Base-by-base conservation (phyloP, 2,113 vertebrate genomes). In the Chionodraco myersi region DNA sequence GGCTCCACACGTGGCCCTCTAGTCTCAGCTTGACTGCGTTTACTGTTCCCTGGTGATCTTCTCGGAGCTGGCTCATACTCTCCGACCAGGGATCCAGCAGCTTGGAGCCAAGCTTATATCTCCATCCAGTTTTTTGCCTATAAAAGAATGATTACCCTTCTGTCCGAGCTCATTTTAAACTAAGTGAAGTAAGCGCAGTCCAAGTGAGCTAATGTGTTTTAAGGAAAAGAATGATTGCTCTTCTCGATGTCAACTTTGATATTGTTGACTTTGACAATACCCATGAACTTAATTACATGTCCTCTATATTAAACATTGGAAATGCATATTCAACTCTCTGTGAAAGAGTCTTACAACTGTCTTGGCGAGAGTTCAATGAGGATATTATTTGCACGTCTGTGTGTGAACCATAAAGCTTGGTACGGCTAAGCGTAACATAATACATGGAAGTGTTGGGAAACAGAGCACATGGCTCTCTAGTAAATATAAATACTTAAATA, bases 11-110 rank as follows among this genome's bases (percentile, higher is more conserved):
- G 4, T 54, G 77, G 65, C 65, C 54, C 74, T 78, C 44, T 0
- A 58, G 64, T 63, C 78, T 73, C 23, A 75, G 69, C 71, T 63
- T 16, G 14, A 86, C 71, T 64, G 59, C 83, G 68, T 83, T 86
- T 82, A 72, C 82, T 48, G 63, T 74, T 87, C 74, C 52, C 57
- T 65, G 68, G 68, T 26, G 77, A 65, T 75, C 5, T 4, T 63
- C 57, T 63, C 67, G 57, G 45, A 80, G 79, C 73, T 79, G 64
- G 44, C 49, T 51, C 72, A 84, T 58, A 65, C 63, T n/a, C 71
- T 48, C 72, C 13, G 14, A 49, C 76, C 30, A 11, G 14, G 51
- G 68, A 72, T 53, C 56, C 62, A 8, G 71, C 72, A 5, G 56
- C 14, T 70, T 48, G 6, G 2, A 68, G 30, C 47, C 3, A 15